phyloP scores from a whole-genome alignment of 64 coral and sea anemone species.

The Trachythela sp. region DNA sequence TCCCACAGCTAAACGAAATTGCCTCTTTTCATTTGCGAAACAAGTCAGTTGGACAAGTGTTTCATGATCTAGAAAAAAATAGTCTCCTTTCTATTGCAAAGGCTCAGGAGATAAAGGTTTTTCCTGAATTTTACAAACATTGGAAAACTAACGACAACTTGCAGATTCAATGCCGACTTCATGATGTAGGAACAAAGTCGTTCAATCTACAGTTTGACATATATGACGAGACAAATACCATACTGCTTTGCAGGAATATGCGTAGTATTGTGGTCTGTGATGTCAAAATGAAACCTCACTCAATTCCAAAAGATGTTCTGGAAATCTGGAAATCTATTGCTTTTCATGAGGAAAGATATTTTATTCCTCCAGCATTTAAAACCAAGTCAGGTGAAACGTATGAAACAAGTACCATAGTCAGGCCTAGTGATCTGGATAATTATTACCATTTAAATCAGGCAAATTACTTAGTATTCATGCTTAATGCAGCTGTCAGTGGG shows the following conservation, averaged over 20 bases:
- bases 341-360: background rate
- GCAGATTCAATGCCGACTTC: background rate
- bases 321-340: background rate
- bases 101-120: background rate
- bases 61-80: background rate
- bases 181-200: background rate
- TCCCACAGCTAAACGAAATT: background rate
- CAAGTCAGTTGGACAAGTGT: background rate
- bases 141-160: background rate
- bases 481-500: background rate
- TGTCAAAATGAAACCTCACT: background rate
- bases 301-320: background rate
- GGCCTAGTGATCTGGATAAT: background rate
- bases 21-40: background rate
- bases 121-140: background rate
- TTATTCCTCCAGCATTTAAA: background rate
- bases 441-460: background rate
- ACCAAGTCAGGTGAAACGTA: background rate
- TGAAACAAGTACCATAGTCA: background rate
- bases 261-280: background rate
- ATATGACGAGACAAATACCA: background rate
- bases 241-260: background rate
- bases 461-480: background rate
- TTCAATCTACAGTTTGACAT: background rate
- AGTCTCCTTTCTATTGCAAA: background rate